These are phyloP conservation scores for Plebejus anna DNA, from an alignment of 2,888 invertebrate genomes.

Conservation along the genomic window DNA sequence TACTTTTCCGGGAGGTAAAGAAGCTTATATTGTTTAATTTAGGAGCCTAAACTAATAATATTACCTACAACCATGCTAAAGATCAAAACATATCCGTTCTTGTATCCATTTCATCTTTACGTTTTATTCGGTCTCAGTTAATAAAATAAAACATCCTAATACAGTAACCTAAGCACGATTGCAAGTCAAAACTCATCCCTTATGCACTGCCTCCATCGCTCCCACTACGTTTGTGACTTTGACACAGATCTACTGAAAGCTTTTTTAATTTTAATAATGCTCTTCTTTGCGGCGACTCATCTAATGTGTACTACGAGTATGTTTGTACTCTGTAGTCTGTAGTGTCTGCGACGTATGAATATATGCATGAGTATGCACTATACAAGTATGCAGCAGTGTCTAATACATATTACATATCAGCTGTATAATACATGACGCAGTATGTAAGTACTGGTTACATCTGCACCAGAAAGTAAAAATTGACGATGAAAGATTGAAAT, in stretches of 20 bases:
- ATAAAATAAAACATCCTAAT: background rate
- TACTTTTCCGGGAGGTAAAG: too few species aligned
- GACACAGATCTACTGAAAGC: background rate
- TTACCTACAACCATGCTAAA: too few species aligned
- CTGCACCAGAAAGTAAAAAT: background rate
- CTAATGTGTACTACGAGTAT: background rate
- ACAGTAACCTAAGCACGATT: background rate
- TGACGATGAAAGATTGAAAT: background rate
- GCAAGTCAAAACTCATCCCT: background rate
- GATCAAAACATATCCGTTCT: too few species aligned
- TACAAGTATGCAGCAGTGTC: background rate
- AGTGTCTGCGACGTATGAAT: background rate
- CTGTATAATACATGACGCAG: background rate
- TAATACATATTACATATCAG: background rate
- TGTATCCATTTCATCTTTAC: background rate
- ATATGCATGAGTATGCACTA: background rate
- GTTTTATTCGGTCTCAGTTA: background rate
- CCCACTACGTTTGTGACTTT: background rate
- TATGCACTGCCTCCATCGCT: background rate
- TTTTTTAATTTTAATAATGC: constrained; percentile 1
- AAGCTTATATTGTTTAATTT: too few species aligned
- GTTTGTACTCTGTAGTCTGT: background rate
- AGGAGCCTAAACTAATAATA: too few species aligned
- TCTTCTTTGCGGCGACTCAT: background rate
- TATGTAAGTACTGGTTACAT: background rate